Conservation (phyloP, 1,140 invertebrate species). For the Lanistes nyassanus region DNA sequence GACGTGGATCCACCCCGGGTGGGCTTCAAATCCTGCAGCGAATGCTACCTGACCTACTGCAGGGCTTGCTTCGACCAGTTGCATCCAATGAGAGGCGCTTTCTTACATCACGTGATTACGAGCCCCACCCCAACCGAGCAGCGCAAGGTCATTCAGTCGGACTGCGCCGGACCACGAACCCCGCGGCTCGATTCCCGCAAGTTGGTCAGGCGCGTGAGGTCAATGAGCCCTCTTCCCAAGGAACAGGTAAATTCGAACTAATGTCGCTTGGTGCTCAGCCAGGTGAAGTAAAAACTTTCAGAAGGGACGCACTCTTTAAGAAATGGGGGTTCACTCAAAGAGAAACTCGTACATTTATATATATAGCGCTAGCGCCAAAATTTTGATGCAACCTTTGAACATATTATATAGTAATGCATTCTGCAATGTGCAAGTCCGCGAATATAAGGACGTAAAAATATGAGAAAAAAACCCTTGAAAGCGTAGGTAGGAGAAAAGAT, state of each 20-base stretch:
- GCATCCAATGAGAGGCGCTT: constrained; percentile 36
- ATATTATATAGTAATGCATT: too few species aligned
- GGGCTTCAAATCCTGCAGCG: constrained; percentile 29
- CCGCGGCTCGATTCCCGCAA: not conserved
- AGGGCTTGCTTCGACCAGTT: constrained; percentile 27
- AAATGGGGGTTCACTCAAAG: too few species aligned
- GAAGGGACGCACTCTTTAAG: too few species aligned
- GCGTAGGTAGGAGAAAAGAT: too few species aligned
- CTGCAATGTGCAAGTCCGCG: too few species aligned
- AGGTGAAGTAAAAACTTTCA: not conserved
- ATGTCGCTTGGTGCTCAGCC: not conserved
- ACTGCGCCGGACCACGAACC: not conserved
- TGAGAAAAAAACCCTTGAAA: too few species aligned
- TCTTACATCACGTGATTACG: constrained; percentile 36
- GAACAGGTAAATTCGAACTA: not conserved
- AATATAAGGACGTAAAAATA: too few species aligned
- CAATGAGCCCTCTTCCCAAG: constrained; percentile 11
- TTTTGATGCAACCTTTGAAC: too few species aligned
- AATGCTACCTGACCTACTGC: constrained; percentile 36
- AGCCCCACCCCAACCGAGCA: constrained; percentile 11
- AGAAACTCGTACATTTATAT: too few species aligned
- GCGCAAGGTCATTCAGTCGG: not conserved
- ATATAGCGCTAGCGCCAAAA: too few species aligned
- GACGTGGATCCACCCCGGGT: constrained; percentile 29
- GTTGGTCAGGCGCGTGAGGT: constrained; percentile 4